A percentile compares a stretch with the other conserved stretches of the same genome.
Evolutionary conservation across 2,113 vertebrate species (phyloP).

Genomic region (Oriolus oriolus): DNA sequence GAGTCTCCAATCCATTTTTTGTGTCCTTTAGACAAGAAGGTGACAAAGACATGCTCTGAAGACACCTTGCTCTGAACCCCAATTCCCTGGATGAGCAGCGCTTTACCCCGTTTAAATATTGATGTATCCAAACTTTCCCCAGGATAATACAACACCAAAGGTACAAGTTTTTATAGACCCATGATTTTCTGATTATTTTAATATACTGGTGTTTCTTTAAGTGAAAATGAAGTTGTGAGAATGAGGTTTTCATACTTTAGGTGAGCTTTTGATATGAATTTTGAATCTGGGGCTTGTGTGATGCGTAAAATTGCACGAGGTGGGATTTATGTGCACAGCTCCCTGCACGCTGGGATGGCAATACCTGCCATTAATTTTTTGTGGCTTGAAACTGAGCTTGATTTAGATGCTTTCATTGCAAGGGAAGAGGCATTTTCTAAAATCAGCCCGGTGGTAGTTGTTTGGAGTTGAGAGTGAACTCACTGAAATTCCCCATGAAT

Average conservation of each 20-base stretch:
- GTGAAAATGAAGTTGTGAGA: neutral
- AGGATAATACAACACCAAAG: neutral
- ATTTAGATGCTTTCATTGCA: slow-evolving; percentile 35
- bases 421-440: neutral
- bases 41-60: neutral
- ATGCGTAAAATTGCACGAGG: neutral
- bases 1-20: neutral
- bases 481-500: neutral
- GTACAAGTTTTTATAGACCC: rapidly evolving
- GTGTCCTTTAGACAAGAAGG: neutral
- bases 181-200: neutral
- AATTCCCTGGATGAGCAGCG: neutral
- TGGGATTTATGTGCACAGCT: neutral
- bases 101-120: neutral
- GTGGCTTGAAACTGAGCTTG: neutral
- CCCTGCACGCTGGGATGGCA: neutral
- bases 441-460: neutral
- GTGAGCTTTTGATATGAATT: neutral
- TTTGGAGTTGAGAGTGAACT: slow-evolving; percentile 10
- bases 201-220: neutral
- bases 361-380: slow-evolving; percentile 1
- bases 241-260: neutral
- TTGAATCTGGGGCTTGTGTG: neutral
- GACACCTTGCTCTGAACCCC: neutral
- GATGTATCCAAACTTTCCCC: neutral